Base-by-base conservation (phyloP, 2,888 invertebrate genomes). In the Ptychoptera contaminata region DNA sequence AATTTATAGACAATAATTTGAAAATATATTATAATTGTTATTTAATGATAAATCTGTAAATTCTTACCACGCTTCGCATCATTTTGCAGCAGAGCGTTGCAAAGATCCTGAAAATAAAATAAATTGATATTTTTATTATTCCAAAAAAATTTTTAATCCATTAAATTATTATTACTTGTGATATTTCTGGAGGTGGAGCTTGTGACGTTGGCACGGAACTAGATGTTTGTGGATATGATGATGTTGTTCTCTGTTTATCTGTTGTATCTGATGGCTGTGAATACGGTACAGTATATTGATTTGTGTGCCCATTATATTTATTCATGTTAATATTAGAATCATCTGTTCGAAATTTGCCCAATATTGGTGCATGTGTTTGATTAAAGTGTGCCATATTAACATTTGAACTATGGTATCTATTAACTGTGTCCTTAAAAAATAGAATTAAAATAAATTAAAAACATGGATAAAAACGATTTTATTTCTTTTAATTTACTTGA, bases 271-370 rank as follows among this genome's bases (percentile, higher is more conserved):
- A 14, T 12, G 37, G 50, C 47, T 31, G 49, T 35, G 48, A 45
- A 30, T 49, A 46, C 50, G 52, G 39, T 47, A 50, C 35, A 51
- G 47, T 34, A 41, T 49, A 48, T 32, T 49, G 49, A 46, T 48
- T 47, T 15, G 45, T 50, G 46, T 68, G 67, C 1, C 67, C 64
- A 46, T 71, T 72, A 31, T 74, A 73, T 57, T 73, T 67, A 55
- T 71, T 73, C 15, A 72, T 69, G 39, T 60, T 60, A 56, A 67
- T 68, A 39, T 68, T 67, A 43, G 70, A 66, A 52, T 71, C 69
- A 53, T 71, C 72, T 1, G 68, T 68, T 2, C 76, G 66, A 60
- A 72, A 80, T 68, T 80, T 80, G 52, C 76, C 72, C 47, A 76
- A 69, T 52, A 71, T 65, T 31, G 70, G 67, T 52, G 68, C 49